Evolutionary conservation across 1,140 invertebrate genomes (phyloP).

Genomic region (Heliconius hewitsoni): DNA sequence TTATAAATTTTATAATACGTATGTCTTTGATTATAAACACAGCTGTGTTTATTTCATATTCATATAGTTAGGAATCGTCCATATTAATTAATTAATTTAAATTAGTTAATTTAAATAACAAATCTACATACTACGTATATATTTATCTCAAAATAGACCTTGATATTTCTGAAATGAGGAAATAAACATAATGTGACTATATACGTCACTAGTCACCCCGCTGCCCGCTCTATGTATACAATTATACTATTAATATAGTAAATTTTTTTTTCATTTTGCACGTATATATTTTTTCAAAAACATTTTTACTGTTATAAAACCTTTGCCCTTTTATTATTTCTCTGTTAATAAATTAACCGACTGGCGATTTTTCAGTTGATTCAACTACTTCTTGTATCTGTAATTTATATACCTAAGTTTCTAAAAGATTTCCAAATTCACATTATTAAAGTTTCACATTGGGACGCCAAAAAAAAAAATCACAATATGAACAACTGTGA

Average conservation of each 20-base stretch:
- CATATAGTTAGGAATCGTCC: neutral
- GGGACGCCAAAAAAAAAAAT: neutral
- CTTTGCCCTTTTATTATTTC: neutral
- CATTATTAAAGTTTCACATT: neutral
- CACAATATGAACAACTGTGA: neutral
- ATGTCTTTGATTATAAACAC: neutral
- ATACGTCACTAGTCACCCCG: neutral
- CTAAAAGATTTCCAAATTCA: neutral
- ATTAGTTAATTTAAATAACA: neutral
- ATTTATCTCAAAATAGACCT: neutral
- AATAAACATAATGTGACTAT: neutral
- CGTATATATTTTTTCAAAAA: neutral
- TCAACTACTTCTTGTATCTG: neutral
- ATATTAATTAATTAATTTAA: neutral
- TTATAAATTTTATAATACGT: neutral
- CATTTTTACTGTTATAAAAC: neutral
- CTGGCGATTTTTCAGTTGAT: neutral
- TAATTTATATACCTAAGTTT: neutral
- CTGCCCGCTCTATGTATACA: neutral
- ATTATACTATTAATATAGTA: neutral
- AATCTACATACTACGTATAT: neutral
- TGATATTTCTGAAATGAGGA: slow-evolving; percentile 11
- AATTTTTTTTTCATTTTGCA: neutral
- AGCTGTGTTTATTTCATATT: neutral
- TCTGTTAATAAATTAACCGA: neutral